Evolutionary conservation across 2,797 vertebrate genomes (phyloP), one percentile per base, ranked within the genome.

Genomic region (Peromyscus eremicus): DNA sequence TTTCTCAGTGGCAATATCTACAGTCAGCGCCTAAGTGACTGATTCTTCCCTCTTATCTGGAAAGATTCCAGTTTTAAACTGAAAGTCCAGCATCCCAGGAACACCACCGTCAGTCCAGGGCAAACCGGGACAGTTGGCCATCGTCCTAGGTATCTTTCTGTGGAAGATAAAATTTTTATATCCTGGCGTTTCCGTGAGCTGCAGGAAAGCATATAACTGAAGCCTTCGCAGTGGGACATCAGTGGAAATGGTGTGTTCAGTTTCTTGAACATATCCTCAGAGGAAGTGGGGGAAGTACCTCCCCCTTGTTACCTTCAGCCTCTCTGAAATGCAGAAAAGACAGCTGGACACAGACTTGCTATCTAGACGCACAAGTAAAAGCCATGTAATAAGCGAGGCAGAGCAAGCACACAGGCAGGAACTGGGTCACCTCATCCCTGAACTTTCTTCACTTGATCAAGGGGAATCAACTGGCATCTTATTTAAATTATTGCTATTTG

Each of bases 1-100:
- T 80, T 83, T 55, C 90, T 95, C 27, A 43, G 32, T 57, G 40
- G 57, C 4, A 70, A 0, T 76, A 49, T 70, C 70, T 37, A 32
- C 64, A 70, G 9, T 19, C 70, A 34, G 75, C 76, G 29, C 81
- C 75, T 84, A 34, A 49, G 13, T 84, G 75, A 94, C 34, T 5
- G 92, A n/a, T 46, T 68, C 71, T 92, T 81, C 49, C 19, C 62
- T 34, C 57, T 89, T 71, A 5, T 83, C 75, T 90, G 52, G n/a
- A 40, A 66, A 9, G 68, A 40, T 62, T 73, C 62, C 75, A 57
- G 13, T 76, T 94, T 93, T 55, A 66, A 94, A 87, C 57, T 37
- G n/a, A 34, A 92, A 89, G 43, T 27, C 64, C 90, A 80, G 70
- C n/a, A 79, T 87, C 71, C 25, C 70, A 92, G 52, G 68, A 95